A percentile compares a stretch with the other conserved stretches of the same genome.
These are phyloP conservation scores for Lichenostomus cassidix DNA, from an alignment of 2,113 vertebrate species.

Conservation along the genomic window DNA sequence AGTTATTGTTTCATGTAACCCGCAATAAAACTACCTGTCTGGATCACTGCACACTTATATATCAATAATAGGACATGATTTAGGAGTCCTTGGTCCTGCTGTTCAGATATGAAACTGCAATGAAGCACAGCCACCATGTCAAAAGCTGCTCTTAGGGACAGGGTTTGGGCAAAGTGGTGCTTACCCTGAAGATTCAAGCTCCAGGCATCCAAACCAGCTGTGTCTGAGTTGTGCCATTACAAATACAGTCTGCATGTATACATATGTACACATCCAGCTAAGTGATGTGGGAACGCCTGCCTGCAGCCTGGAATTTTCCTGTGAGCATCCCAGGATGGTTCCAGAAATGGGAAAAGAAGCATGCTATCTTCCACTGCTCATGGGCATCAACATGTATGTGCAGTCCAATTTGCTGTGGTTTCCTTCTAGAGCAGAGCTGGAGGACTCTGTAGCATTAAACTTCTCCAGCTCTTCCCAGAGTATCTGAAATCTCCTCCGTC, in stretches of 20 bases:
- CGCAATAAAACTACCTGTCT: background rate
- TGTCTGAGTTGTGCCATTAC: background rate
- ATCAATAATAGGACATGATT: background rate
- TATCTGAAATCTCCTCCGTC: background rate
- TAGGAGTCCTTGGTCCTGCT: background rate
- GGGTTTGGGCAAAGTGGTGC: background rate
- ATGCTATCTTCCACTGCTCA: background rate
- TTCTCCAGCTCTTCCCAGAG: background rate
- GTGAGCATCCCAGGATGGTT: background rate
- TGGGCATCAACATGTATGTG: background rate
- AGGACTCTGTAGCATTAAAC: background rate
- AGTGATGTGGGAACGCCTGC: background rate
- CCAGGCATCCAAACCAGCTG: background rate
- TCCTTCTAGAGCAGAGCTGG: background rate
- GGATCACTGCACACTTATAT: conserved; percentile 4
- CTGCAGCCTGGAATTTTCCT: background rate
- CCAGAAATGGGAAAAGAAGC: background rate
- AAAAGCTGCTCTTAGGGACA: background rate
- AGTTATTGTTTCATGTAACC: conserved; percentile 14
- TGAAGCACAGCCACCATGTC: background rate
- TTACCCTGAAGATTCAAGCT: background rate
- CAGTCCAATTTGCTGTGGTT: background rate
- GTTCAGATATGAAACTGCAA: background rate
- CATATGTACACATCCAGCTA: background rate
- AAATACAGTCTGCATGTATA: background rate